A percentile compares a stretch with the other conserved stretches of the same genome.
These are phyloP conservation scores for Timandra comae DNA, from an alignment of 2,888 invertebrate genomes.

Conservation along the genomic window DNA sequence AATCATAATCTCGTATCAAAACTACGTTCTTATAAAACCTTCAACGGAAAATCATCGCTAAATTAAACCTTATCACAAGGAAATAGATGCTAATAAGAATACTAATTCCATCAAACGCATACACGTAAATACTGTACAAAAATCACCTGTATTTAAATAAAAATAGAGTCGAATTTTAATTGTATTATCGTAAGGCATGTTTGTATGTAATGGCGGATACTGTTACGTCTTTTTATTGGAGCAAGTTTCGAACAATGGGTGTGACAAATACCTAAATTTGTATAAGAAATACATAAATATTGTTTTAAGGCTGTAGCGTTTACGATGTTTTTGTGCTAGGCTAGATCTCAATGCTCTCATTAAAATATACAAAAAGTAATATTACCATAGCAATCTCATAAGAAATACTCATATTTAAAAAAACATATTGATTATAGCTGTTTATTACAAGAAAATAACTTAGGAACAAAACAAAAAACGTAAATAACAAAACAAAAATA, in stretches of 20 bases:
- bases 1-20: slow-evolving; percentile 32
- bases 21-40: slow-evolving; percentile 10
- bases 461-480: too few species aligned
- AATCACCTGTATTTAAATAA: slow-evolving; percentile 18
- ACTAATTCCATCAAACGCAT: slow-evolving; percentile 21
- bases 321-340: too few species aligned
- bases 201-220: slow-evolving; percentile 38
- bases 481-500: slow-evolving; percentile 12
- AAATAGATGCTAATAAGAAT: slow-evolving; percentile 28
- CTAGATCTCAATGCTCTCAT: too few species aligned
- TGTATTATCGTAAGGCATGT: slow-evolving; percentile 22
- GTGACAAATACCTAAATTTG: slow-evolving; percentile 20
- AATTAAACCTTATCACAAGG: slow-evolving; percentile 26
- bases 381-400: too few species aligned
- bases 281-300: slow-evolving; percentile 1
- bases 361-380: too few species aligned
- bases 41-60: slow-evolving; percentile 5
- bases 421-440: too few species aligned
- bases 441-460: too few species aligned
- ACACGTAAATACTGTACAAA: slow-evolving; percentile 15
- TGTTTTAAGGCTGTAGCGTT: too few species aligned
- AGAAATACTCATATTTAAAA: too few species aligned
- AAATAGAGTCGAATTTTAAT: slow-evolving; percentile 6
- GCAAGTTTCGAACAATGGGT: slow-evolving; percentile 40
- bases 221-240: slow-evolving; percentile 42